Conservation (phyloP, 2,113 vertebrate genomes). For the Pluvianellus socialis region DNA sequence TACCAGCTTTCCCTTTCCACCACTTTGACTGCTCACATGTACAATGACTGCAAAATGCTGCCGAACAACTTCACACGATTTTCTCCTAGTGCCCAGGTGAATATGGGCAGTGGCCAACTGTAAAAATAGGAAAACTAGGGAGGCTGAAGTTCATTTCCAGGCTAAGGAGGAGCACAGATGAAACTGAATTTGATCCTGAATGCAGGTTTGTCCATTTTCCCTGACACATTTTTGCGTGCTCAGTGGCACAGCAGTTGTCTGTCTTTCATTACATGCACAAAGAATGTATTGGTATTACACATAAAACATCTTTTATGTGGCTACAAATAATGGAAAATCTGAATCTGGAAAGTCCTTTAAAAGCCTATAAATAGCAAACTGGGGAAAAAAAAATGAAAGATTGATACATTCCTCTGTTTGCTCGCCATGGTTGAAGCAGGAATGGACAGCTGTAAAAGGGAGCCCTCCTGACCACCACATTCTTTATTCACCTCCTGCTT, state of each 20-base stretch:
- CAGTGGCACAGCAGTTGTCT: not conserved
- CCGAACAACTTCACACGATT: not conserved
- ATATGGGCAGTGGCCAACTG: not conserved
- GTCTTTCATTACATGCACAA: not conserved
- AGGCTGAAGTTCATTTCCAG: not conserved
- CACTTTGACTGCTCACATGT: not conserved
- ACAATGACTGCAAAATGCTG: not conserved
- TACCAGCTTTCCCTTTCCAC: not conserved
- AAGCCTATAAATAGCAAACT: not conserved
- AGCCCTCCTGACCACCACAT: rapidly evolving
- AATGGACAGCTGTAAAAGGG: not conserved
- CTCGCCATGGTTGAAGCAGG: not conserved
- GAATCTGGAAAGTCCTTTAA: not conserved
- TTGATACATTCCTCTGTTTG: not conserved
- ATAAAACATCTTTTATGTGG: not conserved
- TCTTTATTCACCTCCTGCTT: not conserved
- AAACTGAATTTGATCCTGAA: not conserved
- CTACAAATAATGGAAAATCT: not conserved
- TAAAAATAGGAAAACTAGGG: not conserved
- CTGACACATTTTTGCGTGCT: not conserved
- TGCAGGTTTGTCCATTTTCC: not conserved
- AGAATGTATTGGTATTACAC: not conserved
- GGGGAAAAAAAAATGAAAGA: not conserved
- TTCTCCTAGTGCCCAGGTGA: not conserved
- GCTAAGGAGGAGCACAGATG: not conserved